A percentile compares a stretch with the other conserved stretches of the same genome.
Conservation (phyloP, 2,113 vertebrate genomes). For the Gobio gobio region DNA sequence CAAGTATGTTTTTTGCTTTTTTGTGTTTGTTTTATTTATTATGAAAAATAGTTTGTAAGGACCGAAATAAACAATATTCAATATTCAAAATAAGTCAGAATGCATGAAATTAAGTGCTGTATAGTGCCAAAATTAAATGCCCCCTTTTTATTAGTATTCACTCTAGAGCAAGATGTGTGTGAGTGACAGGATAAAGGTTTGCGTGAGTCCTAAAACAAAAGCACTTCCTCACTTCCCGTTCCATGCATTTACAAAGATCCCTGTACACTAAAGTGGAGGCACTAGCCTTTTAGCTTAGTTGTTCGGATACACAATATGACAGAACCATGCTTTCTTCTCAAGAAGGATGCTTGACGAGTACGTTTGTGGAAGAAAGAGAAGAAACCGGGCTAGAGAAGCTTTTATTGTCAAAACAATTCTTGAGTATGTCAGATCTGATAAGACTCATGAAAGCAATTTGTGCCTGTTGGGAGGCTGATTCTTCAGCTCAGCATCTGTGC, state of each 20-base stretch:
- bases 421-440: constrained; percentile 20
- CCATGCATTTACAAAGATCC: constrained; percentile 16
- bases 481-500: background rate
- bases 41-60: too few species aligned
- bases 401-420: constrained; percentile 34
- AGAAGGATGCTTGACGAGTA: background rate
- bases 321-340: constrained; percentile 22
- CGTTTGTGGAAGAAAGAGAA: background rate
- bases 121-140: too few species aligned
- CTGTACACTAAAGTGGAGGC: background rate
- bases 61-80: too few species aligned
- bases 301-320: constrained; percentile 15
- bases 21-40: too few species aligned
- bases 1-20: too few species aligned
- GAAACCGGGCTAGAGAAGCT: background rate
- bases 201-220: background rate
- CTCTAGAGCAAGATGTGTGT: background rate
- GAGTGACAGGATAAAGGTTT: background rate
- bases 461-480: constrained; percentile 18
- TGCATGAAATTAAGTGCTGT: too few species aligned
- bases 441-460: constrained; percentile 1
- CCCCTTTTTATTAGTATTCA: background rate
- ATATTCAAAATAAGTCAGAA: too few species aligned
- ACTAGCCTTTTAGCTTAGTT: constrained; percentile 4
- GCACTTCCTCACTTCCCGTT: constrained; percentile 14